Conservation (phyloP, 2,797 vertebrate species). For the Arctocebus calabarensis region DNA sequence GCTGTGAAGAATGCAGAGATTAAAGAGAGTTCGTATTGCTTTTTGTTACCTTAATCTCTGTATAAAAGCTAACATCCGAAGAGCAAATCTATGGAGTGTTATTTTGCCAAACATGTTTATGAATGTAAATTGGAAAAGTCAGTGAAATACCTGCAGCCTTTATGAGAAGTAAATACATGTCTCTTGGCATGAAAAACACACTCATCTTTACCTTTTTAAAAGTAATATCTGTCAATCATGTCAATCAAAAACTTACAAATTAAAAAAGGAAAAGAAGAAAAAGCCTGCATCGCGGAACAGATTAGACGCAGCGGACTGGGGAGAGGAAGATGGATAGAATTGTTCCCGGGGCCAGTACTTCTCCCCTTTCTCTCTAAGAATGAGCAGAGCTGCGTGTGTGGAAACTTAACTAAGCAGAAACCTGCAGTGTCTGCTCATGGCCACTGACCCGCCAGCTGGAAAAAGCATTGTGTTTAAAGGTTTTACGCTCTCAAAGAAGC, state of each 20-base stretch:
- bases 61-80: conserved; percentile 79
- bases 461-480: conserved; percentile 69
- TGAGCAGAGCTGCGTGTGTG: conserved; percentile 67
- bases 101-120: conserved; percentile 71
- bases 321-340: conserved; percentile 64
- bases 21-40: conserved; percentile 70
- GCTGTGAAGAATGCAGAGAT: conserved; percentile 76
- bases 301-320: conserved; percentile 65
- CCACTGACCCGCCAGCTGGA: conserved; percentile 80
- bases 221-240: conserved; percentile 60
- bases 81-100: conserved; percentile 57
- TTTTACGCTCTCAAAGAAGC: conserved; percentile 76
- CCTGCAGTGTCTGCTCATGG: conserved; percentile 64
- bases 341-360: conserved; percentile 17
- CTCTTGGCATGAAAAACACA: not conserved
- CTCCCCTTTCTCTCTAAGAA: conserved; percentile 58
- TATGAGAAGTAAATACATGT: conserved; percentile 53
- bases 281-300: conserved; percentile 51
- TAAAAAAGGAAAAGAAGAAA: not conserved
- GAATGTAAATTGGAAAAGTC: conserved; percentile 72
- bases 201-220: not conserved
- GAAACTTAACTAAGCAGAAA: conserved; percentile 81
- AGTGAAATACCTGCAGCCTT: conserved; percentile 68
- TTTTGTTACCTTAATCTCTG: conserved; percentile 72
- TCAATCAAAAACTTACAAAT: conserved; percentile 50